These are phyloP conservation scores for Himantopus leucocephalus DNA, from an alignment of 2,113 vertebrate species.

Conservation along the genomic window DNA sequence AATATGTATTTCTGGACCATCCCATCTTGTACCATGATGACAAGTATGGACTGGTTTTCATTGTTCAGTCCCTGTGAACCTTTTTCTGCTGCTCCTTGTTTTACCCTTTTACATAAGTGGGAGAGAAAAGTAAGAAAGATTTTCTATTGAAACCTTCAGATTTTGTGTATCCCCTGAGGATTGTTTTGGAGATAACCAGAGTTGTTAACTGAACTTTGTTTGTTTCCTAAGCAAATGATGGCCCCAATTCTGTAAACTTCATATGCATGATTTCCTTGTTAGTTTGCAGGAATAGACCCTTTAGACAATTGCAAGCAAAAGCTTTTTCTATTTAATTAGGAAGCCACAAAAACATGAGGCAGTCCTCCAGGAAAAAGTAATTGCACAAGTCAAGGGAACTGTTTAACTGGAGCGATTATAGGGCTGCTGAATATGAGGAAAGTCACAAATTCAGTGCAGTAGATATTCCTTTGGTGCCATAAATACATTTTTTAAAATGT, in stretches of 20 bases:
- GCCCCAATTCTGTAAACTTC: background rate
- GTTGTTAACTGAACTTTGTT: background rate
- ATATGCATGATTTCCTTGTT: background rate
- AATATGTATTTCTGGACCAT: background rate
- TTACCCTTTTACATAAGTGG: background rate
- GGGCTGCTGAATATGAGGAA: background rate
- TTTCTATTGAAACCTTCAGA: background rate
- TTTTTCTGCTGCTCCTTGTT: background rate
- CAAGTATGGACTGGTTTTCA: background rate
- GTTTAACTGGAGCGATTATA: background rate
- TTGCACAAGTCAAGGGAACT: background rate
- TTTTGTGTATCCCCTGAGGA: background rate
- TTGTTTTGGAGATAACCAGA: background rate
- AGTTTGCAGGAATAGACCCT: background rate
- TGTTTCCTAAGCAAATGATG: background rate
- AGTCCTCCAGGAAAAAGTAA: slow-evolving; percentile 25
- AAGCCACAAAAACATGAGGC: background rate
- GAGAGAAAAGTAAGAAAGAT: background rate
- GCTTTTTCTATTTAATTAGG: slow-evolving; percentile 2
- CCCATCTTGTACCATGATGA: background rate
- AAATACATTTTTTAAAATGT: background rate
- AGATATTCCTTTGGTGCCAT: background rate
- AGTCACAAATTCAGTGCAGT: background rate
- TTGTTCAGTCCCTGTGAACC: background rate
- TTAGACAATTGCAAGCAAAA: slow-evolving; percentile 8